Evolutionary conservation across 2,113 vertebrate species (phyloP).

Genomic region (Xenopus laevis): DNA sequence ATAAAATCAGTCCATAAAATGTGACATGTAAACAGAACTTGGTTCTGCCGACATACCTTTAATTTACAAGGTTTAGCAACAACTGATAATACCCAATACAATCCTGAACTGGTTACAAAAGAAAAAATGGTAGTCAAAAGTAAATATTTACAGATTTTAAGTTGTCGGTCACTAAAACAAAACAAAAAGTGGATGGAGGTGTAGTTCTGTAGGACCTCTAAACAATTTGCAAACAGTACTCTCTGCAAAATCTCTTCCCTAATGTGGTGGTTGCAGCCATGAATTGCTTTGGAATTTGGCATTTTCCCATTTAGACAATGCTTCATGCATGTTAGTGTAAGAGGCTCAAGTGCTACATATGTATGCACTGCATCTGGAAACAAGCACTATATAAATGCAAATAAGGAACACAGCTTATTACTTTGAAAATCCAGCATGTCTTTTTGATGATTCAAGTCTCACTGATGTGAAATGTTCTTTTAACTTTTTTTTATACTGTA

Average conservation of each 20-base stretch:
- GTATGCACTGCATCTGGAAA: slow-evolving; percentile 8
- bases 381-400: slow-evolving; percentile 35
- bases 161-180: too few relatives aligned
- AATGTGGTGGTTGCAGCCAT: neutral
- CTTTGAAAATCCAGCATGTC: slow-evolving; percentile 27
- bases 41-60: neutral
- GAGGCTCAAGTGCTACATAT: slow-evolving; percentile 15
- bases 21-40: neutral
- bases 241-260: neutral
- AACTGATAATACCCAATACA: neutral
- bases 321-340: too few relatives aligned
- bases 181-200: too few relatives aligned
- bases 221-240: too few relatives aligned
- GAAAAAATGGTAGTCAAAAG: too few relatives aligned
- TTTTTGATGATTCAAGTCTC: slow-evolving; percentile 25
- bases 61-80: neutral
- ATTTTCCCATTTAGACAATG: too few relatives aligned
- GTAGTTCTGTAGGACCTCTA: too few relatives aligned
- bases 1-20: neutral
- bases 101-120: too few relatives aligned
- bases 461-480: slow-evolving; percentile 31
- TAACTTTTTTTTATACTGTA: slow-evolving; percentile 25
- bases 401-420: slow-evolving; percentile 22
- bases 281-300: neutral
- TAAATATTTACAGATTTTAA: too few relatives aligned